Base-by-base conservation (phyloP, 2,888 invertebrate species). In the Drosophila crucigera region DNA sequence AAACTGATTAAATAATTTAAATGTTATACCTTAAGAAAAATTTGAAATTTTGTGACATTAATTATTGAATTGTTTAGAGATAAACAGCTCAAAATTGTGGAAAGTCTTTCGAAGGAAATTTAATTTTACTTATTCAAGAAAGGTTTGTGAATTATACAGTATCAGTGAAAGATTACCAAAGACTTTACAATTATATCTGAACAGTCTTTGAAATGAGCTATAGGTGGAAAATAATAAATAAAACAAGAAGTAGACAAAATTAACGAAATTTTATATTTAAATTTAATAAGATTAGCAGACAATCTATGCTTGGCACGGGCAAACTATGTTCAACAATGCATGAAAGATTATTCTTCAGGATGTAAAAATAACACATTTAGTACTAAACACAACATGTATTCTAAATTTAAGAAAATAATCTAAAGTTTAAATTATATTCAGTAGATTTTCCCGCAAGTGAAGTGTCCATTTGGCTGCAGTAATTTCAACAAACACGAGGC, bases 401-500 rank as follows among this genome's bases (percentile, higher is more conserved):
- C 47, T 16, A 25, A 16, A 16, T 47, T 25, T 25, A 25, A 25
- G 16, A 25, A 16, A 9, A 16, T 25, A 16, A 47, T 28, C 9
- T 16, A 9, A 25, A 25, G 25, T 16, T 25, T 4, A 16, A 47
- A 25, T 25, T 25, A 1, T 2, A 16, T 47, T 9, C 16, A 47
- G 7, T 47, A 9, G 25, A 25, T 25, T 4, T 47, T 25, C 9
- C 25, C 22, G 16, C 16, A 16, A 1, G 47, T 16, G 2, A 25
- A 25, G 16, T 16, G 47, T 9, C 16, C 16, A 47, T 28, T 55
- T 19, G 25, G 19, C 6, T 25, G 39, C 25, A 41, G 54, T 41
- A 55, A 54, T 19, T 31, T 55, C 4, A 11, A n/a, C 25, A 64
- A 59, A 50, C 37, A 37, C n/a, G 47, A 50, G 7, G 14, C 41